Conservation (phyloP, 2,888 invertebrate species). For the Hyposoter didymator region DNA sequence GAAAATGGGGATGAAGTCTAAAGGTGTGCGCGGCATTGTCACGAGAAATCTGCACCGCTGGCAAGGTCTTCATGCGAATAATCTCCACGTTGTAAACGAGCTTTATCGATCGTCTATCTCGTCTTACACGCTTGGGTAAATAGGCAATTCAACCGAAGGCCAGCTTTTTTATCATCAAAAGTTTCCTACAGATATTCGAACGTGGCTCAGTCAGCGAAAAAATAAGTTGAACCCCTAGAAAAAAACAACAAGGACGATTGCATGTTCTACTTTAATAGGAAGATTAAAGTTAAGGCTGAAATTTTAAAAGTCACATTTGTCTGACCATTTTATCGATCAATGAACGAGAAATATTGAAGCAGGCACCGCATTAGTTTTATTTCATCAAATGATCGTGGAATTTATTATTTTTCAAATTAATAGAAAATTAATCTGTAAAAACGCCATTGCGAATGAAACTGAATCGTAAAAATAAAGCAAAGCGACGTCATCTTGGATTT, state of each 20-base stretch:
- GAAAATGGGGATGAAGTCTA: conserved; percentile 32
- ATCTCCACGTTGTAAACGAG: conserved; percentile 54
- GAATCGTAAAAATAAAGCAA: background rate
- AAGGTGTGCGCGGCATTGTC: conserved; percentile 53
- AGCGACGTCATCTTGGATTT: background rate
- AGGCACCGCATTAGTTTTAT: background rate
- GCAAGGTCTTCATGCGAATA: conserved; percentile 56
- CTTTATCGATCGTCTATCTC: conserved; percentile 59
- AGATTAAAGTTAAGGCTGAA: background rate
- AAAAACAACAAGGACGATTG: background rate
- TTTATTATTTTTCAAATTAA: background rate
- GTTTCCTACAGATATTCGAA: background rate
- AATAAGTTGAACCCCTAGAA: background rate
- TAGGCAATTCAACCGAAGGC: conserved; percentile 28
- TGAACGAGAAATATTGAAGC: background rate
- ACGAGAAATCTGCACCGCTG: conserved; percentile 58
- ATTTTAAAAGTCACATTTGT: background rate
- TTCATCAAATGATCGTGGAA: background rate
- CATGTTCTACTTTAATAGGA: background rate
- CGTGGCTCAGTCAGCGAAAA: background rate
- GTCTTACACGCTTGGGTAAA: conserved; percentile 17
- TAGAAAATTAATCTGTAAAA: background rate
- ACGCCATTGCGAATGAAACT: background rate
- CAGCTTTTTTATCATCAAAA: conserved; percentile 11
- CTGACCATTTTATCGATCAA: background rate